A percentile compares a stretch with the other conserved stretches of the same genome.
These are phyloP conservation scores for Saguinus imperator DNA, from an alignment of 2,113 vertebrate species.

Conservation along the genomic window DNA sequence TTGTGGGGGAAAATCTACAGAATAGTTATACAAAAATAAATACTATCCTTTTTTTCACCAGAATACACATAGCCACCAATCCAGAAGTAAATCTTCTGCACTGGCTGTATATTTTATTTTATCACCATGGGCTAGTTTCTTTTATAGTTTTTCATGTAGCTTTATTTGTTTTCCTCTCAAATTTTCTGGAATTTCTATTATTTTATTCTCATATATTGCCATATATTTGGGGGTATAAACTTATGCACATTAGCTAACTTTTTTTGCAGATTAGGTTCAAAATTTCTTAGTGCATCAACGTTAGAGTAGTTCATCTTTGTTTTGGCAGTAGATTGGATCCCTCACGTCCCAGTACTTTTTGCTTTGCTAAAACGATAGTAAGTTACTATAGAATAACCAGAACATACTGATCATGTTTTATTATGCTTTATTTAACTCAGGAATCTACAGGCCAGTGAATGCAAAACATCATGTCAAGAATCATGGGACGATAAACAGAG, in stretches of 20 bases:
- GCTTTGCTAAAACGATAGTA: not conserved
- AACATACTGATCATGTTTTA: not conserved
- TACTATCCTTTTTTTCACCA: not conserved
- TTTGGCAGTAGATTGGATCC: not conserved
- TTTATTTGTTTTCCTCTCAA: not conserved
- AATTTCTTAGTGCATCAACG: not conserved
- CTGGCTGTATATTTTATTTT: not conserved
- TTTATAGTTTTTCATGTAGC: not conserved
- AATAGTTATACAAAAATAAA: not conserved
- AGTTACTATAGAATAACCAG: not conserved
- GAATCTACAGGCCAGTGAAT: slow-evolving; percentile 2
- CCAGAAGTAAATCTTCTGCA: not conserved
- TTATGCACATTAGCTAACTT: not conserved
- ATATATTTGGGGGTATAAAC: not conserved
- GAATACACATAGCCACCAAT: not conserved
- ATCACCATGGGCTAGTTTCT: not conserved
- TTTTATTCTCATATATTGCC: not conserved
- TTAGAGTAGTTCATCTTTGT: not conserved
- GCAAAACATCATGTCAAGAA: not conserved
- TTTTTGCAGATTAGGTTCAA: not conserved
- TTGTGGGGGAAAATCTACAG: not conserved
- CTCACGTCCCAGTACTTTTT: not conserved
- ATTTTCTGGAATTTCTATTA: not conserved
- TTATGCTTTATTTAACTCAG: slow-evolving; percentile 74
- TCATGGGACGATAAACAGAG: not conserved